phyloP scores from a whole-genome alignment of 2,888 invertebrate species.

The Eumerus sabulonum region DNA sequence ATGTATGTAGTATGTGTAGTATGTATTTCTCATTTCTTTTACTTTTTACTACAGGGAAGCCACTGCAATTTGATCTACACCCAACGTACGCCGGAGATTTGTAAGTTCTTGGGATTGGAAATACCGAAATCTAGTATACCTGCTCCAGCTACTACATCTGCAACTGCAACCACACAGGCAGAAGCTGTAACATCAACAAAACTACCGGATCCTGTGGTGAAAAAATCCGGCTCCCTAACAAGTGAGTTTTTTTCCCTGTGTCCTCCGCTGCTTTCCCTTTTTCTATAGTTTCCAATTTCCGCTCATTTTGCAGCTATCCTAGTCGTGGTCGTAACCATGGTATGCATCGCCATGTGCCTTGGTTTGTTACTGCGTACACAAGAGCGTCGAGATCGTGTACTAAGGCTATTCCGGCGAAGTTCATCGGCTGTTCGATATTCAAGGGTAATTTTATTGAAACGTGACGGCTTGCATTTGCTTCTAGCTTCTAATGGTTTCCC shows the following conservation, averaged over 20 bases:
- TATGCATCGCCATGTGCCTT: constrained; percentile 74
- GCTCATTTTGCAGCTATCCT: constrained; percentile 26
- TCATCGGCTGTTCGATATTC: constrained; percentile 75
- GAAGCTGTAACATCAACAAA: constrained; percentile 17
- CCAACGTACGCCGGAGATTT: constrained; percentile 77
- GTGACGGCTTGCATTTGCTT: no score
- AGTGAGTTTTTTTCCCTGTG: constrained; percentile 13
- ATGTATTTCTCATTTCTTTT: no score
- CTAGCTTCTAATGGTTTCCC: no score
- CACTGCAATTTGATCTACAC: constrained; percentile 76
- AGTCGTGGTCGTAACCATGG: constrained; percentile 66
- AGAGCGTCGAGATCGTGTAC: constrained; percentile 73
- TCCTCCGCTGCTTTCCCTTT: no score
- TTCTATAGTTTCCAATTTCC: constrained; percentile 27
- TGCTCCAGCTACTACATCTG: background rate
- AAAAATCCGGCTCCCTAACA: constrained; percentile 31
- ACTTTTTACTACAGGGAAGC: constrained; percentile 70
- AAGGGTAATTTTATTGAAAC: constrained; percentile 71
- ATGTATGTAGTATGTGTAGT: no score
- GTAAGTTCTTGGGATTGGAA: constrained; percentile 75
- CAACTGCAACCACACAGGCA: background rate
- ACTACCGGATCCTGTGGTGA: constrained; percentile 12
- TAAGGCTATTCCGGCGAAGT: constrained; percentile 73
- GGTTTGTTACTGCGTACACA: constrained; percentile 75
- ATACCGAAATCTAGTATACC: constrained; percentile 43